phyloP scores from a whole-genome alignment of 2,888 invertebrate species.

The Tetragonisca angustula region DNA sequence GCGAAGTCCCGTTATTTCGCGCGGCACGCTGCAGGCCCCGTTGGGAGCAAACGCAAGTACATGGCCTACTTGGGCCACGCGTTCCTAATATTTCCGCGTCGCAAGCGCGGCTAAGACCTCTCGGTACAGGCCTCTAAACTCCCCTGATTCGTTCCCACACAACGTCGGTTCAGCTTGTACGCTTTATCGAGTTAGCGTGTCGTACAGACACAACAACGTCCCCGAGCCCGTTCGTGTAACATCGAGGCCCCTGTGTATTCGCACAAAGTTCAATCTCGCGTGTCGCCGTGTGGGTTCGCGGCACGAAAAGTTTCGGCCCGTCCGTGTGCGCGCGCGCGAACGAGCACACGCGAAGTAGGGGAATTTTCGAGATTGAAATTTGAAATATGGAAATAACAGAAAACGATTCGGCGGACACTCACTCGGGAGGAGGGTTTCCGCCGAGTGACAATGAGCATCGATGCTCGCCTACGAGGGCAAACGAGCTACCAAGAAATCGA shows the following conservation, averaged over 20 bases:
- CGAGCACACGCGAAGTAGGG: slow-evolving; percentile 27
- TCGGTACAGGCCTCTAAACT: slow-evolving; percentile 11
- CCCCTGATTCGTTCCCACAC: slow-evolving; percentile 26
- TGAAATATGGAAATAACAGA: slow-evolving; percentile 75
- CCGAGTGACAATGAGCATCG: slow-evolving; percentile 39
- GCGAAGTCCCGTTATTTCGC: neutral
- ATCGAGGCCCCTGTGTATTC: neutral
- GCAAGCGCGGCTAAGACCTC: slow-evolving; percentile 1
- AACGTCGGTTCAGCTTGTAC: slow-evolving; percentile 24
- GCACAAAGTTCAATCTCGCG: slow-evolving; percentile 31
- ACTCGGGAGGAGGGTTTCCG: no score
- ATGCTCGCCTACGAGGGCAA: slow-evolving; percentile 11
- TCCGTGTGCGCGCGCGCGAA: neutral
- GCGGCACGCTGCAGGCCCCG: no score
- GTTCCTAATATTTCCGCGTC: slow-evolving; percentile 12
- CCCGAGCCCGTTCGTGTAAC: slow-evolving; percentile 37
- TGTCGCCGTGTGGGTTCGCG: neutral
- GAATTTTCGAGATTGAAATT: slow-evolving; percentile 75
- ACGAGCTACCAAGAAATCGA: slow-evolving; percentile 20
- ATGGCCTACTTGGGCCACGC: slow-evolving; percentile 6
- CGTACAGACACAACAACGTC: slow-evolving; percentile 69
- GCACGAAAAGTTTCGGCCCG: slow-evolving; percentile 15
- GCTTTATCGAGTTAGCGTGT: slow-evolving; percentile 31
- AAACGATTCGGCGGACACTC: slow-evolving; percentile 58
- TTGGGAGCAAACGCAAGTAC: neutral